These are phyloP conservation scores for Margaritifera margaritifera DNA, from an alignment of 2,888 invertebrate species.

Conservation along the genomic window DNA sequence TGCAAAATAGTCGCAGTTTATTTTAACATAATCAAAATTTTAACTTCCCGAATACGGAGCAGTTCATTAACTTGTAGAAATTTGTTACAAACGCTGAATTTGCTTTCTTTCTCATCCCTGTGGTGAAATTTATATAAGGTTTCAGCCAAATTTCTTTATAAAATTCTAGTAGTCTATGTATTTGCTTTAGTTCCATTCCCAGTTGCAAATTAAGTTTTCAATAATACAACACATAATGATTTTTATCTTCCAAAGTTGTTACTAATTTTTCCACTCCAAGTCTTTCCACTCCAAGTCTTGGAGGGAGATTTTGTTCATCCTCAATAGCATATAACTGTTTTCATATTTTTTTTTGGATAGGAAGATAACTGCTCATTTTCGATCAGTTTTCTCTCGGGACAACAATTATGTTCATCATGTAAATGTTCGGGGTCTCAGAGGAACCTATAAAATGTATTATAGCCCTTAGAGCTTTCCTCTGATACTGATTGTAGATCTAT, in stretches of 20 bases:
- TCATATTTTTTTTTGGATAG: too few species aligned
- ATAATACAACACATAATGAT: slow-evolving; percentile 64
- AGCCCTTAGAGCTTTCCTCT: too few species aligned
- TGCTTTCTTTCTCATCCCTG: slow-evolving; percentile 42
- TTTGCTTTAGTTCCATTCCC: slow-evolving; percentile 46
- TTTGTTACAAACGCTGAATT: slow-evolving; percentile 64
- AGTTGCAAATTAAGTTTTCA: slow-evolving; percentile 48
- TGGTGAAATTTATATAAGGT: slow-evolving; percentile 59
- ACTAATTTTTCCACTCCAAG: slow-evolving; percentile 31
- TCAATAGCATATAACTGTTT: too few species aligned
- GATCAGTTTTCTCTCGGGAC: too few species aligned
- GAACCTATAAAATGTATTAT: too few species aligned
- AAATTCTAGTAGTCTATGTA: slow-evolving; percentile 63
- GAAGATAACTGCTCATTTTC: too few species aligned
- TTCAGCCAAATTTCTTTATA: slow-evolving; percentile 59
- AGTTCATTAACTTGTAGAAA: slow-evolving; percentile 50
- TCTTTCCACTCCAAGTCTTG: slow-evolving; percentile 4
- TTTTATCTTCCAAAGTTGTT: slow-evolving; percentile 26
- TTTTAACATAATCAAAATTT: neutral
- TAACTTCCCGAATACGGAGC: slow-evolving; percentile 69
- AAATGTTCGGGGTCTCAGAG: too few species aligned
- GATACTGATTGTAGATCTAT: too few species aligned
- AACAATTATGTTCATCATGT: too few species aligned
- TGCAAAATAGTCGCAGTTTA: too few species aligned
- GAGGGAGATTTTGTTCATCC: too few species aligned